These are phyloP conservation scores for Hyposoter dolosus DNA, from an alignment of 2,888 invertebrate genomes.

Conservation along the genomic window DNA sequence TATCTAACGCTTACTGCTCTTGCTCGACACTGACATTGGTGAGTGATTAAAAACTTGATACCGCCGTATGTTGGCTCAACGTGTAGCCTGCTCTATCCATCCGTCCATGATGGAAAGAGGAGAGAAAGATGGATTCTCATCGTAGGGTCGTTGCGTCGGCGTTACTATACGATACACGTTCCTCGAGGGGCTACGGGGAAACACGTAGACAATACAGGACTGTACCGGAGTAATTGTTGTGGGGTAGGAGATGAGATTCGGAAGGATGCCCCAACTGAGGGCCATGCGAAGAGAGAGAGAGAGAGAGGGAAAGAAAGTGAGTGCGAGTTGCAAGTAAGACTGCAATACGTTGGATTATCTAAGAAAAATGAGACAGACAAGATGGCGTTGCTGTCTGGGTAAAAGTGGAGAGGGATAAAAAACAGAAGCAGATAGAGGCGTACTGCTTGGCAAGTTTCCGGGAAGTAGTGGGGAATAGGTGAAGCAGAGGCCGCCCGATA, in stretches of 20 bases:
- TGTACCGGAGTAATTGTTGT: slow-evolving; percentile 78
- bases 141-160: slow-evolving; percentile 41
- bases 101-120: slow-evolving; percentile 46
- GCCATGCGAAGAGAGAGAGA: neutral
- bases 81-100: slow-evolving; percentile 67
- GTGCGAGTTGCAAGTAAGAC: neutral
- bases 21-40: slow-evolving; percentile 74
- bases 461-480: slow-evolving; percentile 45
- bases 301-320: neutral
- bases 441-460: slow-evolving; percentile 9
- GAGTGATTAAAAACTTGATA: slow-evolving; percentile 82
- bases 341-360: slow-evolving; percentile 2
- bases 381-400: slow-evolving; percentile 23
- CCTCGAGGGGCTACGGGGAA: slow-evolving; percentile 18
- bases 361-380: slow-evolving; percentile 13
- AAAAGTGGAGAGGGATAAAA: slow-evolving; percentile 47
- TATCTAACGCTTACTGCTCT: slow-evolving; percentile 27
- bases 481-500: slow-evolving; percentile 72
- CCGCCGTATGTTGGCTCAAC: slow-evolving; percentile 65
- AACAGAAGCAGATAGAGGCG: slow-evolving; percentile 42
- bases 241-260: slow-evolving; percentile 57
- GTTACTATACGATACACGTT: slow-evolving; percentile 29
- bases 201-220: neutral
- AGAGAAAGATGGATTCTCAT: slow-evolving; percentile 49
- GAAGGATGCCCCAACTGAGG: slow-evolving; percentile 13